Percentiles rank a stretch among this genome's conserved stretches.
Conservation (phyloP, 37 sponge, comb jelly and placozoan species). For the Corticium candelabrum region DNA sequence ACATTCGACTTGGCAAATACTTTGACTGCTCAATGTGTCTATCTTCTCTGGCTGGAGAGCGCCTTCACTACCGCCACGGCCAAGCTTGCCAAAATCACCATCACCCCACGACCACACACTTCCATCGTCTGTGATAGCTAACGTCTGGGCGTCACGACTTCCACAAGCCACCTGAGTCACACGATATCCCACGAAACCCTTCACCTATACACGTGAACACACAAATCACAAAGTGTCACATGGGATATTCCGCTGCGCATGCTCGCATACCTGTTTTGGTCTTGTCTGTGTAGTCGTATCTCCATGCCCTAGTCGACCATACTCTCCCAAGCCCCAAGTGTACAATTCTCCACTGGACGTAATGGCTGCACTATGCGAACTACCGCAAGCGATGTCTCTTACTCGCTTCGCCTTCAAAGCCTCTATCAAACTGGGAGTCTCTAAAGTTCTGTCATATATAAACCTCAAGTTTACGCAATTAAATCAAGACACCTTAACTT, state of each 20-base stretch:
- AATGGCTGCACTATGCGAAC: slow-evolving; percentile 80
- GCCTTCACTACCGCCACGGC: slow-evolving; percentile 28
- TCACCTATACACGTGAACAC: slow-evolving; percentile 40
- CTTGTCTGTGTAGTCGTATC: slow-evolving; percentile 48
- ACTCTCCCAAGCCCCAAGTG: slow-evolving; percentile 85
- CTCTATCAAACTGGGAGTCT: slow-evolving; percentile 73
- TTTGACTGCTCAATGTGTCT: slow-evolving; percentile 21
- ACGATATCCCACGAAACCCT: slow-evolving; percentile 46
- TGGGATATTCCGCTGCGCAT: no score
- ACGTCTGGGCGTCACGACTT: slow-evolving; percentile 70
- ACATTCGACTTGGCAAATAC: slow-evolving; percentile 68
- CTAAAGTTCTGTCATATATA: slow-evolving; percentile 29
- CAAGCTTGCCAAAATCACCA: slow-evolving; percentile 75
- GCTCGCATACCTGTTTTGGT: slow-evolving; percentile 68
- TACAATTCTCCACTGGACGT: slow-evolving; percentile 84
- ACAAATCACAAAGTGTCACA: background rate
- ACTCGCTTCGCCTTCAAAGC: slow-evolving; percentile 76
- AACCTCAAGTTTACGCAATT: background rate
- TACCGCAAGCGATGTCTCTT: slow-evolving; percentile 77
- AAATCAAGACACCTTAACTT: background rate
- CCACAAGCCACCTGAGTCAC: slow-evolving; percentile 74
- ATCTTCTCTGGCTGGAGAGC: slow-evolving; percentile 16
- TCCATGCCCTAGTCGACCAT: slow-evolving; percentile 85
- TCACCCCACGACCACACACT: slow-evolving; percentile 87
- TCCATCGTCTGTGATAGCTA: slow-evolving; percentile 74